Evolutionary conservation across 2,888 invertebrate species (phyloP).

Genomic region (Habroteleia sp.): DNA sequence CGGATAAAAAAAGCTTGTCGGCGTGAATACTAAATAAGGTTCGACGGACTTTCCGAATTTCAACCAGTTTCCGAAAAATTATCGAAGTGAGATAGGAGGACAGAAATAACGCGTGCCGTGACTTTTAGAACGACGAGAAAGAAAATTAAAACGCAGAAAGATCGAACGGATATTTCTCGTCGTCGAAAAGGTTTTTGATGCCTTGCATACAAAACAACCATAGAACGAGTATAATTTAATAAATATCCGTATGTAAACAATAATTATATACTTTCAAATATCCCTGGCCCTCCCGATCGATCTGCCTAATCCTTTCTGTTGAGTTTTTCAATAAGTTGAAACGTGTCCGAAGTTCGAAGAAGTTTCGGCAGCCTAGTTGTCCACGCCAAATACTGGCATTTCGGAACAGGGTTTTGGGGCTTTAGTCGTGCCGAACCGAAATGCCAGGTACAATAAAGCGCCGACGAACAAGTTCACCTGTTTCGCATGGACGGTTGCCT

Average conservation of each 20-base stretch:
- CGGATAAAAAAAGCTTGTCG: slow-evolving; percentile 33
- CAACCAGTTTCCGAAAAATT: slow-evolving; percentile 48
- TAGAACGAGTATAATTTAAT: slow-evolving; percentile 4
- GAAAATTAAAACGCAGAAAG: slow-evolving; percentile 62
- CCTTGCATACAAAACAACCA: not conserved
- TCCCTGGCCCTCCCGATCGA: slow-evolving; percentile 16
- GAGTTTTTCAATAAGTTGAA: slow-evolving; percentile 18
- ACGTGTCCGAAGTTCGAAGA: slow-evolving; percentile 14
- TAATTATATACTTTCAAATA: slow-evolving; percentile 59
- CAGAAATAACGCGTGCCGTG: slow-evolving; percentile 33
- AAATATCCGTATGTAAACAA: slow-evolving; percentile 24
- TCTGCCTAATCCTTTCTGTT: slow-evolving; percentile 22
- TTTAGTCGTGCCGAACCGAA: slow-evolving; percentile 56
- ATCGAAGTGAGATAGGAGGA: slow-evolving; percentile 20
- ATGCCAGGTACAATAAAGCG: slow-evolving; percentile 72
- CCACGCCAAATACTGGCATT: slow-evolving; percentile 26
- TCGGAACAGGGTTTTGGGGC: slow-evolving; percentile 45
- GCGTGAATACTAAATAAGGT: slow-evolving; percentile 42
- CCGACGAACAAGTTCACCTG: slow-evolving; percentile 70
- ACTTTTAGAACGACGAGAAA: slow-evolving; percentile 31
- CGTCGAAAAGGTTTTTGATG: too few relatives aligned
- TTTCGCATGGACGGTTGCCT: slow-evolving; percentile 69
- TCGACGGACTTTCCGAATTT: slow-evolving; percentile 41
- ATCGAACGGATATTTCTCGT: too few relatives aligned
- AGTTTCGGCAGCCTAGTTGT: slow-evolving; percentile 37